A percentile compares a stretch with the other conserved stretches of the same genome.
phyloP scores from a whole-genome alignment of 1,140 invertebrate species.

The Portunus trituberculatus region DNA sequence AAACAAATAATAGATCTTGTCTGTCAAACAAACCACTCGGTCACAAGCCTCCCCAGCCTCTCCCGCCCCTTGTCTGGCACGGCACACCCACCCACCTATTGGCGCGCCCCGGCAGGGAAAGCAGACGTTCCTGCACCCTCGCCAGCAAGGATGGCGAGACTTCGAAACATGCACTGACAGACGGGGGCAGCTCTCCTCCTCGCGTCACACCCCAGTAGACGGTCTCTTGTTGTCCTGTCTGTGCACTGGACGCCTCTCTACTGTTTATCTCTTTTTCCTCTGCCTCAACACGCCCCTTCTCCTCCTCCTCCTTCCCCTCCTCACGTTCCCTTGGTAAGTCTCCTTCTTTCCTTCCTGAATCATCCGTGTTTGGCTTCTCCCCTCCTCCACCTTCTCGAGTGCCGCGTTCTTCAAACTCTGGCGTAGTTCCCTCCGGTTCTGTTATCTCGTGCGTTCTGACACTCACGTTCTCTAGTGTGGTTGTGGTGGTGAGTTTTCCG shows the following conservation, averaged over 20 bases:
- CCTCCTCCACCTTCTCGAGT: background rate
- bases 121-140: conserved; percentile 45
- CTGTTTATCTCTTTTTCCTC: background rate
- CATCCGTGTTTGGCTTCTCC: background rate
- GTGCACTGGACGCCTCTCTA: background rate
- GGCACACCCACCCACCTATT: conserved; percentile 41
- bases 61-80: background rate
- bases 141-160: conserved; percentile 48
- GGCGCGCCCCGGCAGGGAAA: conserved; percentile 52
- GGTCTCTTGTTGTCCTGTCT: background rate
- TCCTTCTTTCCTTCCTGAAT: background rate
- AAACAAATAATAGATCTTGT: too few relatives aligned
- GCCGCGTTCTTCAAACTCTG: too few relatives aligned
- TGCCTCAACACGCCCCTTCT: background rate
- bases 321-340: too few relatives aligned
- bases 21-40: too few relatives aligned
- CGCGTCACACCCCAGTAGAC: conserved; percentile 46
- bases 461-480: too few relatives aligned
- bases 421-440: too few relatives aligned
- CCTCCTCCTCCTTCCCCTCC: too few relatives aligned
- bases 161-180: conserved; percentile 59
- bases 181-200: conserved; percentile 28
- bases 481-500: too few relatives aligned
- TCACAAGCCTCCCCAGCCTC: too few relatives aligned
- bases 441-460: too few relatives aligned